Evolutionary conservation across 2,113 vertebrate genomes (phyloP).

Genomic region (Pachyramphus minor): DNA sequence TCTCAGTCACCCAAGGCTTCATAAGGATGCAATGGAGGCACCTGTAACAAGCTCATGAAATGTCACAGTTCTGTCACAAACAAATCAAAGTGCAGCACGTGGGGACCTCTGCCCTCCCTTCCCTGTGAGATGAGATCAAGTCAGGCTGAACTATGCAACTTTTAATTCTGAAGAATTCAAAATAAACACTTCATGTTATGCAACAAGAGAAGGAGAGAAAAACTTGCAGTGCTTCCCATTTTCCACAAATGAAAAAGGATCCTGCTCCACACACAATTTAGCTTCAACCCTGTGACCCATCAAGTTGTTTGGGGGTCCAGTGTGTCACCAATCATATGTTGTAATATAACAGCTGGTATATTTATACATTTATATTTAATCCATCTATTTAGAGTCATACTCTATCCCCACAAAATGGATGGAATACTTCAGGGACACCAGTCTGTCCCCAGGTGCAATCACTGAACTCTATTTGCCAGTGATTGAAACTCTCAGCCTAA

Average conservation of each 20-base stretch:
- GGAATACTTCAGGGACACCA: background rate
- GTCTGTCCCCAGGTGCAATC: background rate
- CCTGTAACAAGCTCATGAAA: background rate
- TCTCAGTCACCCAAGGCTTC: background rate
- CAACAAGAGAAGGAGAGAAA: background rate
- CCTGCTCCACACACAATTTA: background rate
- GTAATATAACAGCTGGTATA: background rate
- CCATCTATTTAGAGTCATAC: background rate
- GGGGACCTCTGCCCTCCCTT: background rate
- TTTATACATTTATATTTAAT: background rate
- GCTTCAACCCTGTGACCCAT: background rate
- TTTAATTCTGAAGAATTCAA: background rate
- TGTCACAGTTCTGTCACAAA: background rate
- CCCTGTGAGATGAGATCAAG: background rate
- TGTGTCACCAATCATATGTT: background rate
- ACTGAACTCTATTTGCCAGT: background rate
- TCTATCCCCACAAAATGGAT: background rate
- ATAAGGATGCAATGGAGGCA: background rate
- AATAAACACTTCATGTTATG: background rate
- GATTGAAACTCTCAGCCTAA: background rate
- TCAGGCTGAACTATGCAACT: background rate
- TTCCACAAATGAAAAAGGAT: background rate
- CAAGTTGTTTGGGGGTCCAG: fast-evolving
- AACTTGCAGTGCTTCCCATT: background rate
- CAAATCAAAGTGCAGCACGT: background rate